phyloP scores from a whole-genome alignment of 1,140 invertebrate species.

The Ephestia elutella region DNA sequence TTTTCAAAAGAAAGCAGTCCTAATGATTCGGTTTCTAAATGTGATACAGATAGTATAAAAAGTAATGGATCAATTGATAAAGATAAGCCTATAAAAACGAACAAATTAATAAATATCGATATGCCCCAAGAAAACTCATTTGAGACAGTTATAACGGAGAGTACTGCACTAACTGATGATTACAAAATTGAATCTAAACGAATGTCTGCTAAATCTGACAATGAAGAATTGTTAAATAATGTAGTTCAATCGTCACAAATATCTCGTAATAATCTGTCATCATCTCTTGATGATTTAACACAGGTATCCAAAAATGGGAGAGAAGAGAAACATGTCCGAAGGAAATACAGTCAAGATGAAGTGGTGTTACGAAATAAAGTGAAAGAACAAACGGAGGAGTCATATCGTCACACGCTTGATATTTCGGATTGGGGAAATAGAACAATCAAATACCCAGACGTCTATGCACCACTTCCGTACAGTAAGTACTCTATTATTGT shows the following conservation, averaged over 20 bases:
- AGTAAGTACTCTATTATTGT: slow-evolving; percentile 42
- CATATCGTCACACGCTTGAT: slow-evolving; percentile 53
- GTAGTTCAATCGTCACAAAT: background rate
- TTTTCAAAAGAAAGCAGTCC: slow-evolving; percentile 64
- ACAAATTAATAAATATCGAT: background rate
- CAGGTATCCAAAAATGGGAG: background rate
- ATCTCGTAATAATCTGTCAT: background rate
- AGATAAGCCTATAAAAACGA: background rate
- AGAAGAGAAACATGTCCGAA: background rate
- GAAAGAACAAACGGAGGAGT: background rate
- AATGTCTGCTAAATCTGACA: slow-evolving; percentile 32
- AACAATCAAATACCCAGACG: slow-evolving; percentile 60
- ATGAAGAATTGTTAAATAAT: background rate
- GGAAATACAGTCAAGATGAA: background rate
- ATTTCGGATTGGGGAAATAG: slow-evolving; percentile 56
- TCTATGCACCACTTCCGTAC: slow-evolving; percentile 64
- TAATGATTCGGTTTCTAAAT: slow-evolving; percentile 51
- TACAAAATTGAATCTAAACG: slow-evolving; percentile 46
- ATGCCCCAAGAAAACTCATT: background rate
- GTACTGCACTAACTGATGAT: slow-evolving; percentile 51
- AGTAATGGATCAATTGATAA: slow-evolving; percentile 36
- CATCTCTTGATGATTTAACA: background rate
- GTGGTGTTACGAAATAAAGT: background rate
- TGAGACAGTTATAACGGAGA: background rate
- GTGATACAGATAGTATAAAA: slow-evolving; percentile 51